A percentile compares a stretch with the other conserved stretches of the same genome.
Evolutionary conservation across 2,888 invertebrate genomes (phyloP).

Genomic region (Andricus quercusramuli): DNA sequence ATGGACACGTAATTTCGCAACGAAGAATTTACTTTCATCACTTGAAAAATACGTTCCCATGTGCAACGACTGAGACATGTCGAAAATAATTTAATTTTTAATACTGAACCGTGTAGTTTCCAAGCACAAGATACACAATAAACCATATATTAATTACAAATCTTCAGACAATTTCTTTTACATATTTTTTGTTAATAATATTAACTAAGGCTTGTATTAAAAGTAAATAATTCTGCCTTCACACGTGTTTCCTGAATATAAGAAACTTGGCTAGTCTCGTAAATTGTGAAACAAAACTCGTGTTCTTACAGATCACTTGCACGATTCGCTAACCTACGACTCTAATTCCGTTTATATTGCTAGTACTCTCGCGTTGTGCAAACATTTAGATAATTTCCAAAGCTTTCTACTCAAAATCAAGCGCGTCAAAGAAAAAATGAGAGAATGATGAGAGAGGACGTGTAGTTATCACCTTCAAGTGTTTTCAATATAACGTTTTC

Average conservation of each 20-base stretch:
- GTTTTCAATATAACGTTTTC: background rate
- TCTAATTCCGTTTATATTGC: constrained; percentile 12
- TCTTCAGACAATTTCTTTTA: background rate
- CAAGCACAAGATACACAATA: background rate
- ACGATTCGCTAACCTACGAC: background rate
- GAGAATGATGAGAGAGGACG: background rate
- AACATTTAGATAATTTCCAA: constrained; percentile 18
- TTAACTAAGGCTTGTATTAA: background rate
- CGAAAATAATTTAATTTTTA: background rate
- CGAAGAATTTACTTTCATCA: background rate
- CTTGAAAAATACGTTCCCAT: background rate
- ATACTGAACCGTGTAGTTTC: constrained; percentile 8
- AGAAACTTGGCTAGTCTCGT: background rate
- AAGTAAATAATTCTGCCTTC: background rate
- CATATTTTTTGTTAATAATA: background rate
- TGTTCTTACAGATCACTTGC: constrained; percentile 4
- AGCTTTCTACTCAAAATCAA: background rate
- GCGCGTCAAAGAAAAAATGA: background rate
- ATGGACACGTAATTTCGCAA: background rate
- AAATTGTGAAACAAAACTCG: background rate
- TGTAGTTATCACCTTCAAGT: background rate
- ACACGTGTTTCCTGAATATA: background rate
- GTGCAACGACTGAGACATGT: background rate
- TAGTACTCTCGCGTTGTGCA: background rate
- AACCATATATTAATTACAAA: background rate